Evolutionary conservation across 2,888 invertebrate species (phyloP), one percentile per base, ranked within the genome.

Genomic region (Cinara cedri): DNA sequence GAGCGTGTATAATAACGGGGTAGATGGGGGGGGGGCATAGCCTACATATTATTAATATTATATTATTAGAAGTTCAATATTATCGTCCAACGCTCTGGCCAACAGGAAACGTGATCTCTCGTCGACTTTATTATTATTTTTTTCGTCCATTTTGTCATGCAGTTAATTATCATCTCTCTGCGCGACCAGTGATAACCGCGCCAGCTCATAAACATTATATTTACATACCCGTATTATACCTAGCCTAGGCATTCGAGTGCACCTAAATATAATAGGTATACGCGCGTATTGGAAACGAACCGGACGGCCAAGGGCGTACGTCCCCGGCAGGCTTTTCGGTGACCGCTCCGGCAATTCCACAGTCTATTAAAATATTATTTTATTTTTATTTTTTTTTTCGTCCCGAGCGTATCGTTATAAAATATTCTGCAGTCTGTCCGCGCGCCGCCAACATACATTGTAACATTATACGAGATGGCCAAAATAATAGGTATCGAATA

Each of bases 81-180:
- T 54, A 46, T 75, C 65, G 21, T 42, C 75, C n/a, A n/a, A n/a
- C n/a, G n/a, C n/a, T n/a, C n/a, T n/a, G 46, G 13, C 55, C 21
- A 34, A 16, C 34, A 16, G 57, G 19, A 76, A 68, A 76, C 76
- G 76, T 78, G 76, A 78, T 78, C 57, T 57, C 49, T 70, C 46
- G 49, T 78, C 44, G 24, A 55, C 16, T 74, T 42, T 26, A n/a
- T 66, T 66, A 26, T 66, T 66, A 66, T 60, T 72, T n/a, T 21
- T 62, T 34, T 65, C 44, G 54, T 55, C 13, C 55, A 60, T 76
- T 76, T 78, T 68, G 76, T 70, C 76, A n/a, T 78, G 76, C 68
- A 78, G 66, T 68, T 78, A 78, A 68, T 68, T 76, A 76, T 66
- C 26, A 26, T 76, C 55, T n/a, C n/a, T n/a, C n/a, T n/a, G n/a